A percentile compares a stretch with the other conserved stretches of the same genome.
Evolutionary conservation across 2,113 vertebrate genomes (phyloP).

Genomic region (Macquaria ambigua): DNA sequence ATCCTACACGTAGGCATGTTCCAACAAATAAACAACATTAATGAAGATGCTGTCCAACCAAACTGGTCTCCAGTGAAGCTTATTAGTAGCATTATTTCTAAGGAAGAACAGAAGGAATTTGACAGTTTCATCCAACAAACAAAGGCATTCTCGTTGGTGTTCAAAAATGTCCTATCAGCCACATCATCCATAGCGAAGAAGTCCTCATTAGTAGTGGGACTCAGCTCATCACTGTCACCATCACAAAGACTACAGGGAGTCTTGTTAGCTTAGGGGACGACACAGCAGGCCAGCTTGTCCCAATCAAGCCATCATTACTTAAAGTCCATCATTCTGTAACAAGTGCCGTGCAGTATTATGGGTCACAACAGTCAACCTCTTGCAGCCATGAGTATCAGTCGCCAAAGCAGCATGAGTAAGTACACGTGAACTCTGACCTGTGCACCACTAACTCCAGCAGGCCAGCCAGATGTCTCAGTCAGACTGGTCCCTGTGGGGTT

Average conservation of each 20-base stretch:
- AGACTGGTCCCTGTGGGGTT: conserved; percentile 45
- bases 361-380: conserved; percentile 54
- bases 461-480: conserved; percentile 55
- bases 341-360: conserved; percentile 22
- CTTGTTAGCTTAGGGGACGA: conserved; percentile 61
- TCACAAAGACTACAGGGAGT: conserved; percentile 59
- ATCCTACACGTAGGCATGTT: background rate
- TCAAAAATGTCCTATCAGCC: conserved; percentile 58
- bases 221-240: conserved; percentile 72
- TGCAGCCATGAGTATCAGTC: conserved; percentile 31
- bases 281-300: conserved; percentile 40
- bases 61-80: conserved; percentile 27
- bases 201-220: conserved; percentile 71
- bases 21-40: conserved; percentile 25
- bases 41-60: conserved; percentile 24
- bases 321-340: conserved; percentile 54
- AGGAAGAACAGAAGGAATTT: conserved; percentile 38
- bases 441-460: conserved; percentile 41
- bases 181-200: conserved; percentile 56
- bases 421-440: conserved; percentile 66
- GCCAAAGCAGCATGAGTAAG: conserved; percentile 47
- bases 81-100: conserved; percentile 45
- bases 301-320: conserved; percentile 57
- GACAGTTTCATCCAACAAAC: conserved; percentile 55
- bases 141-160: conserved; percentile 47